Conservation (phyloP, 2,888 invertebrate species). For the Protodeltote pygarga region DNA sequence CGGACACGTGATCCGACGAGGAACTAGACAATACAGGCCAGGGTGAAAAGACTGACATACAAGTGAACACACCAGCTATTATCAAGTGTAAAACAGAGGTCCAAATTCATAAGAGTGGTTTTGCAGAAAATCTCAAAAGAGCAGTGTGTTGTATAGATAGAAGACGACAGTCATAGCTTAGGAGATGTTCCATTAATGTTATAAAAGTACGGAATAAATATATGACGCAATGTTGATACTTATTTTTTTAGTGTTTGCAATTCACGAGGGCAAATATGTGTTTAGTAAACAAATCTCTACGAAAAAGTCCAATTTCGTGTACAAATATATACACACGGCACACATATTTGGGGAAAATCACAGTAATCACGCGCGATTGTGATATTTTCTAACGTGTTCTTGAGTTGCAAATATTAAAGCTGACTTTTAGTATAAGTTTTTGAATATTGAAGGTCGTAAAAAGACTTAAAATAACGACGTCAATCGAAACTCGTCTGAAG, state of each 20-base stretch:
- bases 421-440: conserved; percentile 15
- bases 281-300: conserved; percentile 5
- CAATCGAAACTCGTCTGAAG: conserved; percentile 61
- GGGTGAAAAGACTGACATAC: conserved; percentile 72
- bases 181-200: conserved; percentile 22
- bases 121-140: conserved; percentile 78
- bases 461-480: conserved; percentile 50
- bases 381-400: conserved; percentile 2
- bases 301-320: conserved; percentile 24
- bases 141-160: conserved; percentile 83
- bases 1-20: conserved; percentile 86
- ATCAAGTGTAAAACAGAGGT: conserved; percentile 68
- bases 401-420: conserved; percentile 19
- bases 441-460: conserved; percentile 16
- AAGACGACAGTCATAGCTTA: conserved; percentile 75
- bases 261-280: conserved; percentile 26
- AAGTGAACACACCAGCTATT: conserved; percentile 56
- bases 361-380: neutral
- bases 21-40: conserved; percentile 60
- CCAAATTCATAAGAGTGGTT: conserved; percentile 75
- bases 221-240: conserved; percentile 19
- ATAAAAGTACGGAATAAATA: conserved; percentile 31
- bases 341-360: conserved; percentile 12
- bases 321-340: conserved; percentile 17
- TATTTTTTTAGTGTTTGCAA: conserved; percentile 28